Conservation (phyloP, 2,113 vertebrate species). For the Xiphorhynchus elegans region DNA sequence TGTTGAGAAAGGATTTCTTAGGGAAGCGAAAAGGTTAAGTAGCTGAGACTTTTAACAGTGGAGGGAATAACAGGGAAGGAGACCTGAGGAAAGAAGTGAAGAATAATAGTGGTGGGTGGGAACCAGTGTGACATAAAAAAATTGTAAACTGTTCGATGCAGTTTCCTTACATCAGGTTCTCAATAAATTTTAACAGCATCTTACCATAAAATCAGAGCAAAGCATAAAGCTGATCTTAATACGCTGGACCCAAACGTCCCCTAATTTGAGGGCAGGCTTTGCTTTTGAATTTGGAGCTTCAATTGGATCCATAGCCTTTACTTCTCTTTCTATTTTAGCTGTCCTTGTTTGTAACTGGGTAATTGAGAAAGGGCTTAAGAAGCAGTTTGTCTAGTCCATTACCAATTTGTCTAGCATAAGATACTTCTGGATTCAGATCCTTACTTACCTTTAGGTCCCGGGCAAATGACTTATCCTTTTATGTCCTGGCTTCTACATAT, state of each 20-base stretch:
- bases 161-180: neutral
- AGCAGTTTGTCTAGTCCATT: neutral
- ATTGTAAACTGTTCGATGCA: neutral
- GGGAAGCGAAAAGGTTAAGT: neutral
- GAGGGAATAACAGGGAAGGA: neutral
- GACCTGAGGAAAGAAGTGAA: neutral
- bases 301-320: neutral
- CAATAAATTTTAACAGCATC: neutral
- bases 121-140: neutral
- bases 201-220: neutral
- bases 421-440: neutral
- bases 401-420: neutral
- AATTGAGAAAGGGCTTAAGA: neutral
- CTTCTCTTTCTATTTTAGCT: neutral
- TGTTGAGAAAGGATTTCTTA: neutral
- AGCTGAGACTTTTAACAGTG: neutral
- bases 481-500: neutral
- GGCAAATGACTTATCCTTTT: neutral
- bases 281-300: neutral
- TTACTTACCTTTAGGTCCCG: neutral
- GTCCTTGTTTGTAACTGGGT: neutral
- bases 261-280: neutral
- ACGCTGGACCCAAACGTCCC: neutral
- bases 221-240: neutral
- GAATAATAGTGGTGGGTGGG: rapidly evolving